phyloP scores from a whole-genome alignment of 2,888 invertebrate species.

The Drosophila multiciliata region DNA sequence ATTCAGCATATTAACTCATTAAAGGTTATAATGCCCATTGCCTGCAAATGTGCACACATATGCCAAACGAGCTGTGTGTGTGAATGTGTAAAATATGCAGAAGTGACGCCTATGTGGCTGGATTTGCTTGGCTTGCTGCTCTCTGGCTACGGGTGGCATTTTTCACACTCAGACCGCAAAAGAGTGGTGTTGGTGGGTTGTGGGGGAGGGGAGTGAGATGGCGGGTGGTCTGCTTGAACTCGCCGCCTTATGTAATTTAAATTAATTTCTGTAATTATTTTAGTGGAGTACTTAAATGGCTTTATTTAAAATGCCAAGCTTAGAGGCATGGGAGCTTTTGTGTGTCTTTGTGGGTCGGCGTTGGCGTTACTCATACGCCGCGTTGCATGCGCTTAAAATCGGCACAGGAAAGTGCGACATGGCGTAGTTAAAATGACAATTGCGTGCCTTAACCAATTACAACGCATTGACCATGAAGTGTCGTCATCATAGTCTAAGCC shows the following conservation, averaged over 20 bases:
- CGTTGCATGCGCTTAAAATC: slow-evolving; percentile 63
- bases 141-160: slow-evolving; percentile 26
- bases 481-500: slow-evolving; percentile 12
- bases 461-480: slow-evolving; percentile 58
- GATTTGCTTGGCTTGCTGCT: not conserved
- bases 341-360: slow-evolving; percentile 19
- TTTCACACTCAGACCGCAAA: slow-evolving; percentile 34
- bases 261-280: slow-evolving; percentile 79
- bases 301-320: slow-evolving; percentile 50
- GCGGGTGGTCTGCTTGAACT: slow-evolving; percentile 15
- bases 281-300: slow-evolving; percentile 64
- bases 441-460: slow-evolving; percentile 78
- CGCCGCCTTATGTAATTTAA: slow-evolving; percentile 73
- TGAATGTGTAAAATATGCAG: slow-evolving; percentile 55
- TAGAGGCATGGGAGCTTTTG: not conserved
- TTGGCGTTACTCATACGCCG: slow-evolving; percentile 50
- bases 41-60: slow-evolving; percentile 78
- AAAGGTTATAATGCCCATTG: slow-evolving; percentile 77
- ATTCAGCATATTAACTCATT: slow-evolving; percentile 80
- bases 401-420: slow-evolving; percentile 46
- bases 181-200: not conserved
- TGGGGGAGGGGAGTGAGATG: slow-evolving; percentile 1
- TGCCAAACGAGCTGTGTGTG: slow-evolving; percentile 16
- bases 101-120: slow-evolving; percentile 47
- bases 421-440: slow-evolving; percentile 66